Base-by-base conservation (phyloP, 92 coral and sea anemone species). In the Montipora capitata region DNA sequence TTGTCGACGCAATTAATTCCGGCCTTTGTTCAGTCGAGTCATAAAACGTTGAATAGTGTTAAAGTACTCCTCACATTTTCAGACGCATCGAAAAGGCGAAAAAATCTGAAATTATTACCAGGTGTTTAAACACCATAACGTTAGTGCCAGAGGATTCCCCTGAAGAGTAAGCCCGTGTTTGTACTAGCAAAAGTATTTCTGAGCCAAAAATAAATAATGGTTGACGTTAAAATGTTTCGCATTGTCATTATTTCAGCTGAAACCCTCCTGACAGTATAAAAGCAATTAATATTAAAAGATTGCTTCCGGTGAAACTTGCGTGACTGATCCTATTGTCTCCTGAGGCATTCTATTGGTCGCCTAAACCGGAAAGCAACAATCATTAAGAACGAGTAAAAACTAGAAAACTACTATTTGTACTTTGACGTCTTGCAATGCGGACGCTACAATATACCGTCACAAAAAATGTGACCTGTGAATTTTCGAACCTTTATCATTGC, bases 271-370 rank as follows among this genome's bases (percentile, higher is more conserved):
- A 44, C 18, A 78, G 13, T 16, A 27, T 27, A 27, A 27, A 27
- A 27, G n/a, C 56, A 7, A 16, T 15, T 10, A 9, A 3, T 7
- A 40, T 9, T 2, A 4, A 18, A 48, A 45, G 6, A 14, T 44
- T 51, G 68, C 77, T 81, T 81, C 85, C 85, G 77, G 85, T 68
- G 4, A 69, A 16, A 10, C 77, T 54, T 6, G 67, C 85, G 85
- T 81, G 77, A 81, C 87, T 9, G 40, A 61, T 18, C 11, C 5
- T 7, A 42, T 83, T 42, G 79, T 70, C 11, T 13, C 41, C 7
- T 15, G 59, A 14, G 61, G 14, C 40, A 72, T 59, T 27, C 52
- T 4, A 83, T 83, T 83, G 87, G 87, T 57, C 43, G 57, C 17
- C 3, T 41, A 7, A 81, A 81, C 85, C 75, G 85, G 85, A 81